A percentile compares a stretch with the other conserved stretches of the same genome.
These are phyloP conservation scores for Brenthis hecate DNA, from an alignment of 2,888 invertebrate genomes.

Conservation along the genomic window DNA sequence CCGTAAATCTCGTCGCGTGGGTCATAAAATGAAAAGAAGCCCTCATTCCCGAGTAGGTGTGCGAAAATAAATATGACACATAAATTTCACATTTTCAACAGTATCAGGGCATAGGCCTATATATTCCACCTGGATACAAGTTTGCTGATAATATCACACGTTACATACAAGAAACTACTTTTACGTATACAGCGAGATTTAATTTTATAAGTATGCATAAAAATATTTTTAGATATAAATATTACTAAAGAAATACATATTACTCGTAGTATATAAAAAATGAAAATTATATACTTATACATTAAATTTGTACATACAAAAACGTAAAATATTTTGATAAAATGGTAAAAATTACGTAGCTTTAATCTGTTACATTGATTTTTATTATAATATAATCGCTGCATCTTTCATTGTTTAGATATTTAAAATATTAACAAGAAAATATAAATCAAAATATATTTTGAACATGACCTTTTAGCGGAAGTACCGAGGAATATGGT, in stretches of 20 bases:
- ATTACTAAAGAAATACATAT: not conserved
- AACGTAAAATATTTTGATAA: not conserved
- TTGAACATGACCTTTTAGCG: constrained; percentile 6
- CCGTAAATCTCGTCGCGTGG: constrained; percentile 69
- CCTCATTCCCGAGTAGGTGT: constrained; percentile 58
- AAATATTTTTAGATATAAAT: not conserved
- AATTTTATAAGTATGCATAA: too few relatives aligned
- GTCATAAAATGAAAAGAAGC: constrained; percentile 64
- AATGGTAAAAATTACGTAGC: not conserved
- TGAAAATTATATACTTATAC: too few relatives aligned
- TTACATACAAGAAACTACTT: not conserved
- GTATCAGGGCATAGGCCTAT: constrained; percentile 46
- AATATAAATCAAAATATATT: not conserved
- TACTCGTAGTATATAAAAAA: not conserved
- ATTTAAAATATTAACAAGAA: too few relatives aligned
- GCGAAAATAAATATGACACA: constrained; percentile 52
- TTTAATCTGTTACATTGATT: too few relatives aligned
- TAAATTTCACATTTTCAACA: constrained; percentile 62
- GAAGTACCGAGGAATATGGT: constrained; percentile 25
- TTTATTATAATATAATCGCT: too few relatives aligned
- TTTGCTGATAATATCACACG: constrained; percentile 10
- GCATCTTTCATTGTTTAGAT: too few relatives aligned
- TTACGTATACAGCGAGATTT: too few relatives aligned
- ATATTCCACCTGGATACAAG: constrained; percentile 28
- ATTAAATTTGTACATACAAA: too few relatives aligned